Percentiles rank a stretch among this genome's conserved stretches.
phyloP scores from a whole-genome alignment of 2,888 invertebrate genomes.

The Nyleta sp. region DNA sequence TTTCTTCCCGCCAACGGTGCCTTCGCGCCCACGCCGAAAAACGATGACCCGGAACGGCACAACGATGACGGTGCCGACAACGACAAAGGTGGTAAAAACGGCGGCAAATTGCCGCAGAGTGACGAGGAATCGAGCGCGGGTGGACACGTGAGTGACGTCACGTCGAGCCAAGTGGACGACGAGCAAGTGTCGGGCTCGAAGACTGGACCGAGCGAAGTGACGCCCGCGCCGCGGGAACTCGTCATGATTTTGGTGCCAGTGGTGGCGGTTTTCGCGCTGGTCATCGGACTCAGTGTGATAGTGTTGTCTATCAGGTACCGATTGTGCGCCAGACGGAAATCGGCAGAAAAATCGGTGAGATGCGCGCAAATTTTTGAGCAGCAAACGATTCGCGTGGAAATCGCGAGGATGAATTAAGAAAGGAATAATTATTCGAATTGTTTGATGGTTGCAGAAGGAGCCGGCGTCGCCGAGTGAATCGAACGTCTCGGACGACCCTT shows the following conservation, averaged over 20 bases:
- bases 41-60: not conserved
- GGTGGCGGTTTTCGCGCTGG: conserved; percentile 87
- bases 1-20: too few species aligned
- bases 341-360: conserved; percentile 90
- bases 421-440: not conserved
- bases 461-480: conserved; percentile 85
- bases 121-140: conserved; percentile 2
- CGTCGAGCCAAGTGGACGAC: conserved; percentile 68
- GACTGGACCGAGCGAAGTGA: conserved; percentile 73
- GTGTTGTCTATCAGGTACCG: conserved; percentile 89
- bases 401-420: too few species aligned
- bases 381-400: too few species aligned
- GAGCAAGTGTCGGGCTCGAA: conserved; percentile 74
- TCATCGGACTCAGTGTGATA: conserved; percentile 87
- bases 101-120: conserved; percentile 8
- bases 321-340: conserved; percentile 86
- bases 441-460: conserved; percentile 85
- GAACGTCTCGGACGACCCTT: conserved; percentile 84
- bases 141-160: not conserved
- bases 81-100: not conserved
- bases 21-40: too few species aligned
- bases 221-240: conserved; percentile 82
- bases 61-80: not conserved
- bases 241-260: conserved; percentile 88
- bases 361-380: too few species aligned